A percentile compares a stretch with the other conserved stretches of the same genome.
Conservation (phyloP, 2,797 vertebrate species). For the Pterois miles region DNA sequence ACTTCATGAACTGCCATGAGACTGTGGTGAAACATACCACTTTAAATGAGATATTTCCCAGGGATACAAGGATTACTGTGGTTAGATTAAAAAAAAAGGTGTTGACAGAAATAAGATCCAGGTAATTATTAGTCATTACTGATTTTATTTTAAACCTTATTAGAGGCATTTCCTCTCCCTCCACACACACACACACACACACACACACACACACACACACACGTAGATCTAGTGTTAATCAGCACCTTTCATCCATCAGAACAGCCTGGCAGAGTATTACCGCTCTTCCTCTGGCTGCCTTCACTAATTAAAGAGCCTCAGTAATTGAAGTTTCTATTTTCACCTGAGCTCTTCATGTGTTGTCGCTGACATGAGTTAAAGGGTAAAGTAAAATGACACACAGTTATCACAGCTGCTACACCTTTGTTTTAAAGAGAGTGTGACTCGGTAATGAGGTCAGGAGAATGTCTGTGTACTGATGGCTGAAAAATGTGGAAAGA, state of each 20-base stretch:
- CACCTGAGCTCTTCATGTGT: conserved; percentile 26
- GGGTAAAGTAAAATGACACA: conserved; percentile 11
- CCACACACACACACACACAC: not conserved
- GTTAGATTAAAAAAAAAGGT: not conserved
- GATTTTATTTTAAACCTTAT: not conserved
- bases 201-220: not conserved
- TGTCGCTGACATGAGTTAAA: not conserved
- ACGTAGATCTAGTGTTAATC: conserved; percentile 36
- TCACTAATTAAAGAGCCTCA: conserved; percentile 53
- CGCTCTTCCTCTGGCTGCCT: conserved; percentile 38
- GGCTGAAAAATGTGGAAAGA: not conserved
- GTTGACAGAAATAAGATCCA: conserved; percentile 8
- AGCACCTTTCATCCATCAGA: conserved; percentile 58
- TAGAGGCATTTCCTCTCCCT: not conserved
- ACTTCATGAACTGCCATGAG: too few species aligned
- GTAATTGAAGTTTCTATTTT: conserved; percentile 62
- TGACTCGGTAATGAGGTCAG: conserved; percentile 26
- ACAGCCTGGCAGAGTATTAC: conserved; percentile 35
- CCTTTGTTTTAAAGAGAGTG: not conserved
- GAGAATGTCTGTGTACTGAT: not conserved
- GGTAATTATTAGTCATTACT: not conserved
- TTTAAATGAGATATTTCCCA: not conserved
- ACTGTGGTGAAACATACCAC: too few species aligned
- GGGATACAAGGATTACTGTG: not conserved
- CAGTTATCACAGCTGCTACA: not conserved